A percentile compares a stretch with the other conserved stretches of the same genome.
phyloP scores from a whole-genome alignment of 2,888 invertebrate species.

The Diadromus collaris region DNA sequence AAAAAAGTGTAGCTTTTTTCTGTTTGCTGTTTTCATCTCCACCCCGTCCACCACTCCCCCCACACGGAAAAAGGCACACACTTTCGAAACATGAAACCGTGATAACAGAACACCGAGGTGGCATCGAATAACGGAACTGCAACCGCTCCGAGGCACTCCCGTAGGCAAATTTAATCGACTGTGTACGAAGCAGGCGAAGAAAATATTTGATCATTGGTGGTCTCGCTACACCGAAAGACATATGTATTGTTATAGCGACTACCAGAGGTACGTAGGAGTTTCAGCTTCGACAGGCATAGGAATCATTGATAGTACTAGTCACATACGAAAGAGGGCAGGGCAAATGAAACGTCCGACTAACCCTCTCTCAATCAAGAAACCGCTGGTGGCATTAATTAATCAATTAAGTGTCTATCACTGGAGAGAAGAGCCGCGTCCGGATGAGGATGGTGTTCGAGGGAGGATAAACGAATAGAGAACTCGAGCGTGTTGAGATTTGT shows the following conservation, averaged over 20 bases:
- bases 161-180: conserved; percentile 18
- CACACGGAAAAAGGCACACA: no score
- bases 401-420: conserved; percentile 12
- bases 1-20: conserved; percentile 1
- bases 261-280: not conserved
- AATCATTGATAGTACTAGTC: no score
- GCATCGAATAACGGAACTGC: conserved; percentile 9
- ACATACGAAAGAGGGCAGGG: not conserved
- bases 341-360: not conserved
- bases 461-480: conserved; percentile 33
- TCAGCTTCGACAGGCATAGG: no score
- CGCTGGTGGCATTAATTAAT: conserved; percentile 17
- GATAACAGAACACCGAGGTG: conserved; percentile 7
- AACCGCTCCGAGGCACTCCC: not conserved
- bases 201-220: conserved; percentile 9
- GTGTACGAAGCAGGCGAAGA: not conserved
- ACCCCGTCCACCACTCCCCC: conserved; percentile 5
- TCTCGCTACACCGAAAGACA: not conserved
- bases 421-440: conserved; percentile 2
- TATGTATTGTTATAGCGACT: not conserved
- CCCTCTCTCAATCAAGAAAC: conserved; percentile 4
- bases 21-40: conserved; percentile 13
- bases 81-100: conserved; percentile 16
- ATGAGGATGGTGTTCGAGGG: not conserved
- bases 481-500: conserved; percentile 25